Base-by-base conservation (phyloP, 2,888 invertebrate genomes). In the Mactromeris polynyma region DNA sequence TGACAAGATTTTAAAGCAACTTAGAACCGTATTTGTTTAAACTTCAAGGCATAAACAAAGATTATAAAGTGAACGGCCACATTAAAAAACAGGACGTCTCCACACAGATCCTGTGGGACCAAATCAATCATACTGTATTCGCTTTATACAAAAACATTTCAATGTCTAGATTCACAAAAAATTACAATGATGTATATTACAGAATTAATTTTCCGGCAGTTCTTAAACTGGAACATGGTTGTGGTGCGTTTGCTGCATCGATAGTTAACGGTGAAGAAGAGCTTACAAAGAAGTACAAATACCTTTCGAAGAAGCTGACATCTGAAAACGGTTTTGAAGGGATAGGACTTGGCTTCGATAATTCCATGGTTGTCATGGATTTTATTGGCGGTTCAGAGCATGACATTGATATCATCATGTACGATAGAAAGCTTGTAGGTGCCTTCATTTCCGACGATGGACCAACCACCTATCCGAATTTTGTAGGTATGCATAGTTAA, bases 391-490 rank as follows among this genome's bases (percentile, higher is more conserved):
- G 95, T 6, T 93, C 94, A 0, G 94, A 95, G 84, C 95, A 95
- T 85, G 94, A 95, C 80, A 92, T 95, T 0, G 95, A 94, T 73
- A 51, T 95, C 11, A 89, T 94, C 26, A 90, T 95, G 0, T 94
- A 86, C 79, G 83, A 93, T 21, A 79, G 94, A 31, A 91, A 94
- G 79, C 85, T 94, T 19, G 64, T 95, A 11, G 94, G 92, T 2
- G 95, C 95, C 1, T 94, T 94, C 78, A 86, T 94, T 14, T 93
- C 94, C 2, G 95, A 95, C 85, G 94, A 94, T 86, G 95, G 95
- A 2, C 94, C 94, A 3, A 94, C 94, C 0, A 89, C 90, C 17
- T 21, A 83, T 11, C 93, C 93, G 0, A 21, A 81, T 21, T 95
- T 93, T 79, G 91, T 91, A 21, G 94, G 94, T 90, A 94, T 87